Evolutionary conservation across 2,113 vertebrate species (phyloP), one percentile per base, ranked within the genome.

Genomic region (Neogobius melanostomus): DNA sequence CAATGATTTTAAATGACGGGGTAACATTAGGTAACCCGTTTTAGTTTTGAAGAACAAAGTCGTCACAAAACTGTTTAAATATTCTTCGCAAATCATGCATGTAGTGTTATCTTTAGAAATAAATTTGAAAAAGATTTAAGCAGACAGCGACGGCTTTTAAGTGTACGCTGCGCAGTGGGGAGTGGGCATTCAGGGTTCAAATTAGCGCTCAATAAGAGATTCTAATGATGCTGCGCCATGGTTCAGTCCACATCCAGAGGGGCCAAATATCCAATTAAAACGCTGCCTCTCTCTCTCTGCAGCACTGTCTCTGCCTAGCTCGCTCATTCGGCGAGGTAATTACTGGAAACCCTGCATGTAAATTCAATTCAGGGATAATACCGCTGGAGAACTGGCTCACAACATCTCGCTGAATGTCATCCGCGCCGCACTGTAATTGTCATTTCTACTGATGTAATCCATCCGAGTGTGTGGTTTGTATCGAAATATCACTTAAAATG

Each of bases 241-340:
- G 85, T 88, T 90, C 86, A 88, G 80, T 90, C 88, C 81, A 90
- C 88, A 89, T 89, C 90, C 91, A 91, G 84, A 90, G 88, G 91
- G 83, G 85, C 84, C 85, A 90, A 89, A 92, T 91, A 87, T 86
- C 88, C 87, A 94, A 93, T 93, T 92, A 93, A 86, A 89, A 76
- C 85, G 16, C 64, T 64, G 64, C 61, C 59, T 59, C 71, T 51
- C 17, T 60, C 70, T 60, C 70, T 66, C 53, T 21, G 4, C 45
- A 17, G 42, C 62, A 43, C 44, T 36, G 11, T 66, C 17, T 43
- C 16, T 6, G 7, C 11, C 68, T 51, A 42, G 28, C 64, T 52
- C 56, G 46, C 43, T 72, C 36, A 0, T 59, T 85, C 77, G 36
- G 85, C 83, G 75, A 78, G 76, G 81, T 90, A 91, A 90, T 92